A percentile compares a stretch with the other conserved stretches of the same genome.
Conservation (phyloP, 2,797 vertebrate species). For the Darevskia mixta region DNA sequence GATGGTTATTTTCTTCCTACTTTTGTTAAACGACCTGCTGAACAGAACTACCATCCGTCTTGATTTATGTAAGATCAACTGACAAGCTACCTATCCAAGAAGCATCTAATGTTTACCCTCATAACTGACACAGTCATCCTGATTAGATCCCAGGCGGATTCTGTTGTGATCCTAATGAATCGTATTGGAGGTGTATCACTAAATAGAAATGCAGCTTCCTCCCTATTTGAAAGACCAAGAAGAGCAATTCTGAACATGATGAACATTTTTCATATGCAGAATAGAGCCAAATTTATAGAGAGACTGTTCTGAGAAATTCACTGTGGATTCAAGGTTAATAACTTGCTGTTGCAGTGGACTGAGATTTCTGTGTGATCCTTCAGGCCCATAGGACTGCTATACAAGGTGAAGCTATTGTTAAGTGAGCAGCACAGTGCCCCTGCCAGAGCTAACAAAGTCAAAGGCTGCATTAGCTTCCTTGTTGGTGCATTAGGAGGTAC, state of each 20-base stretch:
- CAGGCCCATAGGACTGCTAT: background rate
- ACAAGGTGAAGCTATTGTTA: background rate
- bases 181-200: background rate
- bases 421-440: too few relatives aligned
- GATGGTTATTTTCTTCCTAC: background rate
- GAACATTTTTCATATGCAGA: conserved; percentile 39
- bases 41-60: background rate
- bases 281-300: conserved; percentile 7
- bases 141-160: background rate
- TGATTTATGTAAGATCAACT: background rate
- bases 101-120: background rate
- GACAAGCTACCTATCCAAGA: background rate
- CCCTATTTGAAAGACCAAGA: background rate
- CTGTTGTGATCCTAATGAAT: background rate
- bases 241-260: background rate
- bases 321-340: background rate
- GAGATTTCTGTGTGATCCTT: background rate
- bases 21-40: background rate
- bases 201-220: background rate
- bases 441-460: too few relatives aligned
- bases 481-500: background rate
- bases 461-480: background rate
- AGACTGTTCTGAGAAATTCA: background rate
- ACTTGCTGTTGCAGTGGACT: conserved; percentile 3
- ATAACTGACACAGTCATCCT: background rate